A percentile compares a stretch with the other conserved stretches of the same genome.
Conservation (phyloP, 2,888 invertebrate genomes). For the Bellardia bayeri region DNA sequence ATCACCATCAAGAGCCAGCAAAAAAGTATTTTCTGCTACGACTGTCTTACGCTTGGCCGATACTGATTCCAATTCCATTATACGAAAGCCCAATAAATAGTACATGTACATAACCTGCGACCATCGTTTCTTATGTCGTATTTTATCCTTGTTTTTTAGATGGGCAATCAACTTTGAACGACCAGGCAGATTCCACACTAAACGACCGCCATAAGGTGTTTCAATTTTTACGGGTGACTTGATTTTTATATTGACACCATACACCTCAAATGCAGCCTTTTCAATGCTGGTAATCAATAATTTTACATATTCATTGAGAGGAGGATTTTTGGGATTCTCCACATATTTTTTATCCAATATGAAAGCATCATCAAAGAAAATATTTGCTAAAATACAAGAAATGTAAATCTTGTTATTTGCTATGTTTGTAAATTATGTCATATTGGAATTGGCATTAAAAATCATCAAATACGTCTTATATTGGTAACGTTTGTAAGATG, state of each 20-base stretch:
- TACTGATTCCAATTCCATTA: slow-evolving; percentile 87
- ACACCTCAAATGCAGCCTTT: slow-evolving; percentile 90
- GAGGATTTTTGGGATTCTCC: slow-evolving; percentile 86
- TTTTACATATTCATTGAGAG: slow-evolving; percentile 92
- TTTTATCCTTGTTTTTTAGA: slow-evolving; percentile 94
- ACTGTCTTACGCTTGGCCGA: slow-evolving; percentile 85
- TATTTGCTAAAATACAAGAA: slow-evolving; percentile 85
- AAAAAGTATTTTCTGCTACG: slow-evolving; percentile 92
- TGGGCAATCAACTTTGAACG: slow-evolving; percentile 93
- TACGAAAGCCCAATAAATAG: slow-evolving; percentile 92
- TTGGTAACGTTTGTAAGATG: too few relatives aligned
- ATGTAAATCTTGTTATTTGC: slow-evolving; percentile 19
- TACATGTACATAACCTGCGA: slow-evolving; percentile 98
- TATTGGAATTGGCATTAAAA: neutral
- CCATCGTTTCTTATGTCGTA: slow-evolving; percentile 96
- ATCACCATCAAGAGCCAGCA: slow-evolving; percentile 94
- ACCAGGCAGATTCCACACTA: slow-evolving; percentile 93
- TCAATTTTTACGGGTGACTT: slow-evolving; percentile 90
- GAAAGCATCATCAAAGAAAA: slow-evolving; percentile 95
- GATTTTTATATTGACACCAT: slow-evolving; percentile 87
- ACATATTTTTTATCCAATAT: slow-evolving; percentile 85
- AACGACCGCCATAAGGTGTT: slow-evolving; percentile 94
- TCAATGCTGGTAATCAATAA: slow-evolving; percentile 89
- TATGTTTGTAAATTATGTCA: neutral
- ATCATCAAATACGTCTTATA: neutral